Conservation (phyloP, 2,113 vertebrate genomes). For the Pontoporia blainvillei region DNA sequence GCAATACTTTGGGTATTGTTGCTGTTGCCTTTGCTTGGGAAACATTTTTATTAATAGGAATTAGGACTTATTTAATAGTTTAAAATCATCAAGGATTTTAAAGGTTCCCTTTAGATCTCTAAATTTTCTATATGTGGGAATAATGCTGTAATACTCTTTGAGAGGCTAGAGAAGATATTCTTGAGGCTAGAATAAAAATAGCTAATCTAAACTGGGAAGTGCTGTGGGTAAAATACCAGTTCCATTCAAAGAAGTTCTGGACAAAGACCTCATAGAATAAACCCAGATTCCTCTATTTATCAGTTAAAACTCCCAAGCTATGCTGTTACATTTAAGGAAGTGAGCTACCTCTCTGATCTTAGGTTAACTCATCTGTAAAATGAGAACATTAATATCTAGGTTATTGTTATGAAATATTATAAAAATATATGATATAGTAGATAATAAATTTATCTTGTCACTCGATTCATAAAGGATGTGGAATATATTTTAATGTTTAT, state of each 20-base stretch:
- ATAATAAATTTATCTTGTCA: neutral
- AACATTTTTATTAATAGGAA: neutral
- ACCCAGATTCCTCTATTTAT: neutral
- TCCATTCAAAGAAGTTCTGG: neutral
- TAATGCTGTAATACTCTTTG: neutral
- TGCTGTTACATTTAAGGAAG: neutral
- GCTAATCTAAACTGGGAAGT: neutral
- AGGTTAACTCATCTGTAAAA: neutral
- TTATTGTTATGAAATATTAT: neutral
- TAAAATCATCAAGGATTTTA: neutral
- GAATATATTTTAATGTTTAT: neutral
- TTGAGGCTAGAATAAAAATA: neutral
- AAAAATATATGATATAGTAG: neutral
- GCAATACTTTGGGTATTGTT: neutral
- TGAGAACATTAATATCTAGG: neutral
- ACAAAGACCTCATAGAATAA: neutral
- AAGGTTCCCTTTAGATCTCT: neutral
- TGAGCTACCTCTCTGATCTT: neutral
- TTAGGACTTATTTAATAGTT: neutral
- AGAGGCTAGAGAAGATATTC: neutral
- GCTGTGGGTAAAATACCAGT: neutral
- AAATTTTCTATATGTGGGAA: neutral
- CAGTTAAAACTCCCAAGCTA: neutral
- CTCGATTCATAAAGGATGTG: neutral
- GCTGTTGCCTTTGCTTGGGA: neutral